Base-by-base conservation (phyloP, 2,113 vertebrate species). In the Chionodraco myersi region DNA sequence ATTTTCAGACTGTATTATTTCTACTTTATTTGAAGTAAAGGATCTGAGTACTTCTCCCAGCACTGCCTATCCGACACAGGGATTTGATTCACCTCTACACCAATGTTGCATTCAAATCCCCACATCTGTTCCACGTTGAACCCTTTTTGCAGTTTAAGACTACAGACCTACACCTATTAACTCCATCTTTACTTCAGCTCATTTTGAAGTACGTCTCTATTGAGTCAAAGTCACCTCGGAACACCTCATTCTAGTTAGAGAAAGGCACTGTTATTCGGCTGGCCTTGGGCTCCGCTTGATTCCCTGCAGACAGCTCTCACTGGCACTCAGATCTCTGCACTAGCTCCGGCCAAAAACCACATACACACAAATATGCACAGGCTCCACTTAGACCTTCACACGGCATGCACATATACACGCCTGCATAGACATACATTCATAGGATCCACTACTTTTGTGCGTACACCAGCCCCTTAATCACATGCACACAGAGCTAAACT, bases 301-400 rank as follows among this genome's bases (percentile, higher is more conserved):
- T 92, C 89, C 82, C 80, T 85, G 85, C 77, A 89, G 85, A 85
- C 84, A 21, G 64, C 74, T 65, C 77, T 77, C 57, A 16, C 84
- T 85, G 82, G 89, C 86, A 88, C 64, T 10, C 72, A 64, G 63
- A 83, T 83, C 77, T 53, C 65, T 84, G 53, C 73, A 6, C 68
- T 5, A 13, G 58, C 71, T 58, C 57, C 0, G 21, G 87, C 92
- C 90, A 93, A 90, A 87, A 92, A 84, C 80, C 86, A 69, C 57
- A 72, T 36, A 47, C 61, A 77, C 77, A 67, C 68, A 77, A 60
- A 49, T 41, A 80, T 54, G 47, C 45, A 52, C 49, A 53, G 82
- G 66, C 80, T 87, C 76, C 80, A 58, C 72, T 69, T 45, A 77
- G 86, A 65, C 80, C 72, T 73, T 60, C 70, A 86, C 56, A 14